Evolutionary conservation across 2,888 invertebrate species (phyloP), one percentile per base, ranked within the genome.

Genomic region (Ophion ellenae): DNA sequence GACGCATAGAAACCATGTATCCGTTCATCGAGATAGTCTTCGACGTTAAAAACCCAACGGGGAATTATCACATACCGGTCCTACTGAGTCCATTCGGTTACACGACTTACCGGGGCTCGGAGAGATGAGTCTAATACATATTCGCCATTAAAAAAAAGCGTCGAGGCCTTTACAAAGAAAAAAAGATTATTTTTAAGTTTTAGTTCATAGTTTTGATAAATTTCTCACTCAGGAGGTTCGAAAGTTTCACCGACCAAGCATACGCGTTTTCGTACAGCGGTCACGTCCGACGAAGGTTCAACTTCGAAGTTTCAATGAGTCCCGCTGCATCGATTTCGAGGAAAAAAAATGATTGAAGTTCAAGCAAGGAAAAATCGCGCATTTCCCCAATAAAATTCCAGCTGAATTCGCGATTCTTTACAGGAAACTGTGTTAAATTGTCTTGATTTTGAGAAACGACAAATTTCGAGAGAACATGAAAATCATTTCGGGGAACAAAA

Each of bases 21-120:
- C 97, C 97, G 0, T 96, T 96, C 92, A 96, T 97, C 80, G 97
- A 97, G 95, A 96, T 97, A 86, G 95, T 96, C 3, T 97, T 97
- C 93, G 96, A 96, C 87, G 95, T 96, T 69, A 95, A 95, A 45
- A 94, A 95, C 81, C 95, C 95, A 5, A 95, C 94, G 4, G 95
- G 96, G 80, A 96, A 97, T 90, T 97, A 97, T 93, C 97, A 97
- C 94, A 96, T 97, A 83, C 97, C 97, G 0, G 93, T 97, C 70
- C 94, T 97, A 32, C 93, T 97, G 32, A 97, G 96, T 89, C 97
- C 97, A 0, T 97, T 95, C 93, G 97, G 97, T 24, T 97, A 97
- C 91, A 96, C 97, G 0, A 97, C 97, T 0, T 97, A 97, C 92
- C 95, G 97, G 89, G 97, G 97, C 80, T 95, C 95, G 89, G 96